Evolutionary conservation across 1,140 invertebrate genomes (phyloP), one percentile per base, ranked within the genome.

Genomic region (Drosophila micromelanica): DNA sequence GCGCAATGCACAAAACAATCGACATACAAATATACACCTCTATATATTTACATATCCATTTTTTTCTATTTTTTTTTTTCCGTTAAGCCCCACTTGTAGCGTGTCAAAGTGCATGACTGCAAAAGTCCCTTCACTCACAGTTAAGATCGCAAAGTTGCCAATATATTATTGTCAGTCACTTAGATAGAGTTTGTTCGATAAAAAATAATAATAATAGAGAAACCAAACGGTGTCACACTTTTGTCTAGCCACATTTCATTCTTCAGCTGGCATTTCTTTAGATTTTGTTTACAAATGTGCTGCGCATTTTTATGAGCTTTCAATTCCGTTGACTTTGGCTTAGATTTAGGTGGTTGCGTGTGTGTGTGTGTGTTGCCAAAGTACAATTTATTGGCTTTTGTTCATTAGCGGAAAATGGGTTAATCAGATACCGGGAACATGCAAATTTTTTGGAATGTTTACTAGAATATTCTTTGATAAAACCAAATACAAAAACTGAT

Each of bases 351-450:
- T 20, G 30, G n/a, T n/a, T 45, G 7, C 37, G 17, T 42, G n/a
- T 69, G 12, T 46, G 4, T 56, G n/a, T 42, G 2, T 67, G 11
- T n/a, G 32, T 54, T 61, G 32, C 49, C 51, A 42, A 74, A 62
- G 42, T 17, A 62, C 42, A 64, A 84, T 74, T 74, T 74, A 80
- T 84, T 76, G 63, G 46, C 57, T 68, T 77, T 71, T 71, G 49
- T 85, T 80, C 77, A 80, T 86, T 80, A 80, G 73, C 60, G 40
- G n/a, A 46, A 86, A 89, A 89, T 89, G 61, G 82, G 82, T 76
- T 82, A 87, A 87, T 76, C 61, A 72, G 52, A 87, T 87, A 76
- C 78, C 45, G 49, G 30, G 63, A 46, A 70, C 61, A 73, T 63
- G 52, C 60, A 48, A 54, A 46, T 43, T 63, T 63, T 51, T 48